Base-by-base conservation (phyloP, 2,797 vertebrate species). In the Oryzias sinensis region DNA sequence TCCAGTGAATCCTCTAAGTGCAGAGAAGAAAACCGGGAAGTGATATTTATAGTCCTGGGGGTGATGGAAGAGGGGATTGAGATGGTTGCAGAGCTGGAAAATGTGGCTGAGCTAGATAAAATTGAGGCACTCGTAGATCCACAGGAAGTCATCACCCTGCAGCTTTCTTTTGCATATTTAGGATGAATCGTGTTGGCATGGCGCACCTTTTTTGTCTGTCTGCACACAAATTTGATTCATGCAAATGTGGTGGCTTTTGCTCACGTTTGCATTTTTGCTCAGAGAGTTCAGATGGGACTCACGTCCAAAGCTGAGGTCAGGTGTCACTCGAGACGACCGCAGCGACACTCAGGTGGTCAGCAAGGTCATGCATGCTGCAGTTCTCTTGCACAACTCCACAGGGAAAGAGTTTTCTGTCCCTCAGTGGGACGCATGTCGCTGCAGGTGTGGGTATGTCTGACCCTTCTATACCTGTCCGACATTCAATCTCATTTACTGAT, bases 251-350 rank as follows among this genome's bases (percentile, higher is more conserved):
- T 3, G 57, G 54, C 29, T 62, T 73, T 49, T 37, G 5, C 57
- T 14, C 49, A 18, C 14, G 17, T 25, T 6, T 51, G 29, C 62
- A 43, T 49, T n/a, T 58, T 62, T 65, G 6, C 41, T 48, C 24
- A 44, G 59, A 43, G 53, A 53, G 72, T 80, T 79, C 70, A 72
- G 27, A 40, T 62, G 74, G 33, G 78, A 74, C 82, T 84, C 74
- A 77, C 83, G 84, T 77, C 71, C 83, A 85, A 70, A 84, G 84
- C 77, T 88, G 79, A 86, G 81, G 75, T 88, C 81, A 83, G 84
- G 79, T 76, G 83, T 85, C 83, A 88, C 74, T 77, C 22, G 74
- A 90, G 87, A 82, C 56, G 55, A 74, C 72, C 62, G 9, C 29
- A 8, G 49, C 76, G 82, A 78, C 72, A 74, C 81, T 76, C 76